Evolutionary conservation across 2,797 vertebrate species (phyloP), one percentile per base, ranked within the genome.

Genomic region (Sebastes steindachneri): DNA sequence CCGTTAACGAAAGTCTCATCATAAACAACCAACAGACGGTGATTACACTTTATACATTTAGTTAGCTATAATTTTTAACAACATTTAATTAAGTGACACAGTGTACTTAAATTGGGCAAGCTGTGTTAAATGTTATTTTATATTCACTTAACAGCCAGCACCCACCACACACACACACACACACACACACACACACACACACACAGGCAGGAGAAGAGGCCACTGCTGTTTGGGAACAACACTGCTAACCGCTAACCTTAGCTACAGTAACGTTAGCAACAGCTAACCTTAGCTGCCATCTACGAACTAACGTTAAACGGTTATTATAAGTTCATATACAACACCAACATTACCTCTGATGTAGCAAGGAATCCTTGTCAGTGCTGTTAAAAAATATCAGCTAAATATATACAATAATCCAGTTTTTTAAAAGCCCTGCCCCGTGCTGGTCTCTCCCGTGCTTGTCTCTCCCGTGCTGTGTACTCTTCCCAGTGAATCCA

Each of bases 171-270:
- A 54, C 23, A 23, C 37, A 67, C 59, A 54, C 26, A 31, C 29
- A 48, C 23, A 31, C 41, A 70, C 59, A 54, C 26, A 31, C 29
- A 31, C 31, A 33, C 31, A 33, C 26, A 54, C 23, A 26, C 41
- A 67, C 60, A 51, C 26, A 28, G 7, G 37, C 58, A 80, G 3
- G 28, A 31, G 75, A 75, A 31, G 75, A 75, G 86, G 84, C 85
- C 88, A 89, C 67, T 66, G 33, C 31, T 86, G 78, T 89, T 90
- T 79, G 79, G 68, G n/a, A 68, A 81, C 79, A 84, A 83, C 81
- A 73, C 19, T 11, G 80, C 70, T 55, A 55, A 14, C 66, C 21
- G 12, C 37, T 35, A 25, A 35, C 53, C 33, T 55, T 25, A 79
- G 62, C 80, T 29, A 41, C 37, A 41, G 37, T 41, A 41, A 33